Conservation (phyloP, 2,797 vertebrate genomes). For the Oryzias sinensis region DNA sequence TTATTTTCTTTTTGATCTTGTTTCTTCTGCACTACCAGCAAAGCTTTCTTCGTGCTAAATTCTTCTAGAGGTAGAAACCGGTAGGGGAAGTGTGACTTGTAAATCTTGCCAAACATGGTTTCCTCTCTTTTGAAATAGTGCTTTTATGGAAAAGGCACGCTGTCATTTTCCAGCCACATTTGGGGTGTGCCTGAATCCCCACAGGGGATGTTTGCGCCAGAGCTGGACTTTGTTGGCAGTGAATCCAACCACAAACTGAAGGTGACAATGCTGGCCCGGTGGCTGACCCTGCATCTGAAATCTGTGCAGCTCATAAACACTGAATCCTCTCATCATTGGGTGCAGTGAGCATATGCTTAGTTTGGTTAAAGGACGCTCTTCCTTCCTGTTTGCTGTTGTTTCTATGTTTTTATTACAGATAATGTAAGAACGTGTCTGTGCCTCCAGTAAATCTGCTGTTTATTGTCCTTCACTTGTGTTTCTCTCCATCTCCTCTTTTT, state of each 20-base stretch:
- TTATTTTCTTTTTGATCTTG: no score
- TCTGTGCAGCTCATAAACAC: conserved; percentile 14
- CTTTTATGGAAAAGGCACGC: conserved; percentile 24
- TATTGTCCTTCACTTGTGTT: conserved; percentile 4
- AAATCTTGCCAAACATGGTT: conserved; percentile 5
- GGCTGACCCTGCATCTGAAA: conserved; percentile 29
- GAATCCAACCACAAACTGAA: conserved; percentile 38
- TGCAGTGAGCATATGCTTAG: neutral
- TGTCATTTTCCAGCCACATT: conserved; percentile 57
- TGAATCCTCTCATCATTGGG: neutral
- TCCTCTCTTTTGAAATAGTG: conserved; percentile 30
- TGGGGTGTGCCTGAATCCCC: conserved; percentile 40
- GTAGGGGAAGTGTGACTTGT: conserved; percentile 10
- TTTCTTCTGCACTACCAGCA: no score
- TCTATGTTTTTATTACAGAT: neutral
- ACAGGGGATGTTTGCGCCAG: conserved; percentile 43
- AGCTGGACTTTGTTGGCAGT: conserved; percentile 35
- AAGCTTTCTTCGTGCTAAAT: neutral
- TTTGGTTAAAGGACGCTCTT: conserved; percentile 1
- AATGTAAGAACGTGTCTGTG: neutral
- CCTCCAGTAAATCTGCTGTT: conserved; percentile 17
- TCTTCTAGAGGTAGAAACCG: neutral
- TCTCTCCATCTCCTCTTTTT: conserved; percentile 1
- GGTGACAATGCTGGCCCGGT: conserved; percentile 41
- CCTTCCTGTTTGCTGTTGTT: neutral